Evolutionary conservation across 2,888 invertebrate genomes (phyloP), one percentile per base, ranked within the genome.

Genomic region (Tanytarsus gracilentus): DNA sequence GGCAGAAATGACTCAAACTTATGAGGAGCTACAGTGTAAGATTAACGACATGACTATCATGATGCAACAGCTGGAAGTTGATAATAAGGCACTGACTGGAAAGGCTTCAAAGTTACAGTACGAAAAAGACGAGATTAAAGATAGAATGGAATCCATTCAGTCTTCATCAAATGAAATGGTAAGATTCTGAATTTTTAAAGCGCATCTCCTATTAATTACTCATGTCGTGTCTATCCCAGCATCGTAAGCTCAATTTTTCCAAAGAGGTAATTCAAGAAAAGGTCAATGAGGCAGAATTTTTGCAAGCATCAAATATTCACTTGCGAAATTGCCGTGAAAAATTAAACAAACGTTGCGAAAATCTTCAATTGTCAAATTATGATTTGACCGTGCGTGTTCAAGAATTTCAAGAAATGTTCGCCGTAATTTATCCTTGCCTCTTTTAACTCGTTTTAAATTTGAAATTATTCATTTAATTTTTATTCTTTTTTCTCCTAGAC

Each of bases 41-140:
- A 14, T 27, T 11, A 52, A 21, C n/a, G 8, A n/a, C 8, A 6
- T 39, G 11, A 49, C 11, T 11, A 26, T n/a, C n/a, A 49, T 11
- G 26, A 66, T 67, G 11, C 67, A 69, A 64, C 62, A 66, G 6
- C 66, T 74, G 25, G 69, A 77, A 66, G 67, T 67, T 16, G 71
- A 77, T 65, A 69, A 77, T 65, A 67, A 69, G 68, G 66, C 71
- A 9, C 66, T 69, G 6, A 67, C 73, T 39, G 63, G 63, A 4
- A 69, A 71, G 50, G 68, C 69, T 64, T 71, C 71, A 65, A 71
- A 69, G 62, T 65, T 70, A 56, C 70, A 70, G 61, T 71, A 74
- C 61, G 75, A 77, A 67, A 74, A 76, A 64, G 75, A 77, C n/a
- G 73, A 75, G 52, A 67, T 79, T 33, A 69, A 73, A 27, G 77